phyloP scores from a whole-genome alignment of 1,140 invertebrate genomes.

The Hestina assimilis region DNA sequence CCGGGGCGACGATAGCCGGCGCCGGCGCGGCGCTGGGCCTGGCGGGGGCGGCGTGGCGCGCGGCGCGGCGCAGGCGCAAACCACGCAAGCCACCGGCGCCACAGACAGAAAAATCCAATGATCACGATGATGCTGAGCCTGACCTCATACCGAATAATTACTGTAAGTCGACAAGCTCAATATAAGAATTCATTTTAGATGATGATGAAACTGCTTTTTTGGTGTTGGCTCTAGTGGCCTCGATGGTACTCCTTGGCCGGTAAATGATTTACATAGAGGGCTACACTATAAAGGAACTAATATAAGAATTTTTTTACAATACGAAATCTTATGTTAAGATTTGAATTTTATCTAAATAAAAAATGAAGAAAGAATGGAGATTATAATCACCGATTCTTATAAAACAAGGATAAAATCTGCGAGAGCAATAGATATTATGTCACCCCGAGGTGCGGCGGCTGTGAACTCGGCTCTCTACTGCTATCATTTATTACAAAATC shows the following conservation, averaged over 20 bases:
- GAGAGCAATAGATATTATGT: constrained; percentile 8
- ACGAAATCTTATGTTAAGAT: too few species aligned
- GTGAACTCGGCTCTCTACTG: neutral
- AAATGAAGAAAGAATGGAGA: constrained; percentile 10
- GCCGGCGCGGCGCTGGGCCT: constrained; percentile 49
- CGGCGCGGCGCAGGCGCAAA: constrained; percentile 42
- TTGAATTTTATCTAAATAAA: neutral
- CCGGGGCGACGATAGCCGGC: constrained; percentile 48
- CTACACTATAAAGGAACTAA: too few species aligned
- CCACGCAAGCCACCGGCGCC: constrained; percentile 42
- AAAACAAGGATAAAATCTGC: constrained; percentile 17
- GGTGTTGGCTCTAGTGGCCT: too few species aligned
- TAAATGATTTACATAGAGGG: too few species aligned
- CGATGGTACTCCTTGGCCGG: too few species aligned
- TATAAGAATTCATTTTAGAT: too few species aligned
- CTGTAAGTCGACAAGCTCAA: too few species aligned
- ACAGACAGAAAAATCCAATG: constrained; percentile 37
- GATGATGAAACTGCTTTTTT: too few species aligned
- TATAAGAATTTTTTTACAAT: too few species aligned
- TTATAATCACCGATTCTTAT: constrained; percentile 16
- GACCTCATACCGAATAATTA: constrained; percentile 43
- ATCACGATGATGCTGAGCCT: constrained; percentile 61
- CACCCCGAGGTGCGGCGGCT: neutral
- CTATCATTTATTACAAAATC: constrained; percentile 15
- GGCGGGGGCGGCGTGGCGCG: constrained; percentile 43